Evolutionary conservation across 1,140 invertebrate species (phyloP), one percentile per base, ranked within the genome.

Genomic region (Aethina tumida): DNA sequence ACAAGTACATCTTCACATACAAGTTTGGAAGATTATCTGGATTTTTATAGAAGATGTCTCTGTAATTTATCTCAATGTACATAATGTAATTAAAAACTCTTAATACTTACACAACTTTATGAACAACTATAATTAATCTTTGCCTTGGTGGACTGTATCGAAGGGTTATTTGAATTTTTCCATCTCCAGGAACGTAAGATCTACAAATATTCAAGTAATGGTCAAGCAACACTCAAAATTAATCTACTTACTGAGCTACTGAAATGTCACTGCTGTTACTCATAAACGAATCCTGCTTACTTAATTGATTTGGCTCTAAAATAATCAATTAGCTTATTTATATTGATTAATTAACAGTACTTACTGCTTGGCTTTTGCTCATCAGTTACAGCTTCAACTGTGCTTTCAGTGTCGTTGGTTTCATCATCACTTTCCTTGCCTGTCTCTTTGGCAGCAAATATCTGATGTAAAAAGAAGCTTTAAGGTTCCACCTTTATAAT

Each of bases 1-100:
- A 65, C 24, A 96, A 69, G 60, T 95, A 94, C 10, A 95, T 61
- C 56, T 94, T 92, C 0, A 96, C 89, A 59, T 95, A 96, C 0
- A 91, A 87, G 67, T 96, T 90, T 2, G 91, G 90, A 50, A 93
- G 78, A 56, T 89, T 87, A 39, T 73, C 73, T 10, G 81, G 79
- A 63, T 92, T 89, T 46, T 85, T 85, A 16, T 87, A 62, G 7
- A 84, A 83, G 39, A 96, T 70, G 64, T 90, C 84, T 45, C 79
- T 82, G 44, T 53, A 53, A 48, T 14, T 12, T 35, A 35, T 5
- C 7, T 27, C n/a, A 22, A 35, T 8, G 8, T 39, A 13, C 12
- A 31, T 34, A 8, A 35, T 35, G 29, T 19, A 30, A n/a, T n/a
- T 21, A 10, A 10, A 9, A 35, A 10, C 3, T 33, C n/a, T 4